A percentile compares a stretch with the other conserved stretches of the same genome.
These are phyloP conservation scores for Phycodurus eques DNA, from an alignment of 2,113 vertebrate species.

Conservation along the genomic window DNA sequence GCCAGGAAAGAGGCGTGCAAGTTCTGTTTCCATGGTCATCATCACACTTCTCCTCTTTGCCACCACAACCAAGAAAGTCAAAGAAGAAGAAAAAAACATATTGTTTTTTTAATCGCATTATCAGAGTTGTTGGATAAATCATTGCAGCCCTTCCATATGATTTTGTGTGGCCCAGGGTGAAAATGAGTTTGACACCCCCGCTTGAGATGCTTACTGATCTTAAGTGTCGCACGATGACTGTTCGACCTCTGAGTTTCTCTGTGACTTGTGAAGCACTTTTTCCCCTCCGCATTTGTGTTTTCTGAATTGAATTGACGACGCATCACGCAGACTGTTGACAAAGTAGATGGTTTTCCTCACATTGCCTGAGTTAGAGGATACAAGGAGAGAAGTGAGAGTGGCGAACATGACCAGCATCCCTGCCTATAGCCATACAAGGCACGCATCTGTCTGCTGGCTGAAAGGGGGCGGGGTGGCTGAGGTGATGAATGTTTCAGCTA, in stretches of 20 bases:
- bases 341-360: neutral
- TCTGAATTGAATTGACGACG: neutral
- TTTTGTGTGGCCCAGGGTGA: no score
- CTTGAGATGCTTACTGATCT: no score
- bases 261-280: neutral
- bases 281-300: neutral
- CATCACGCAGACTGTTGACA: neutral
- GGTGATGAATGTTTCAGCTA: constrained; percentile 44
- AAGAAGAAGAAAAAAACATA: no score
- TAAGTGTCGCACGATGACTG: no score
- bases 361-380: constrained; percentile 1
- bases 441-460: constrained; percentile 36
- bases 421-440: constrained; percentile 62
- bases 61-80: no score
- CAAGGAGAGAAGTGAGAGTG: constrained; percentile 12
- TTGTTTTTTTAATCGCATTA: no score
- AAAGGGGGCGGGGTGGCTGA: neutral
- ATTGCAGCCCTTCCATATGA: no score
- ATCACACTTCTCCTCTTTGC: no score
- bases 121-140: no score
- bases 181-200: no score
- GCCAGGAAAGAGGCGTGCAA: no score
- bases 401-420: constrained; percentile 52
- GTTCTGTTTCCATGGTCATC: no score
- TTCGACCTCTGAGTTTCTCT: neutral